Evolutionary conservation across 92 coral and sea anemone species (phyloP).

Genomic region (Phenganax marumi): DNA sequence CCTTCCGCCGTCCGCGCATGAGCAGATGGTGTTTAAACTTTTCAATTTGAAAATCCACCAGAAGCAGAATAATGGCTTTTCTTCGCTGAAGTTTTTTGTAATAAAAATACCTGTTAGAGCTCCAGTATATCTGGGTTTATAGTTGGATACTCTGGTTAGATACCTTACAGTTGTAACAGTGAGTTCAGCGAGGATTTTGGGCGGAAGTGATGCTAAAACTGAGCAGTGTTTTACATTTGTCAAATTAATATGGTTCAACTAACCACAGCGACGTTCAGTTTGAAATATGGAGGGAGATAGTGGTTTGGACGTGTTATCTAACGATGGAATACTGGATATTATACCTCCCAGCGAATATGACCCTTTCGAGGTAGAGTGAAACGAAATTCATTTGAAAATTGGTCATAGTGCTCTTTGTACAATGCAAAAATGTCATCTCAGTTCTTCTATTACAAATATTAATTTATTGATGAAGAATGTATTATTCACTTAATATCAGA

Average conservation of each 20-base stretch:
- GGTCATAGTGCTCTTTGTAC: background rate
- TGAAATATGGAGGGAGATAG: constrained; percentile 43
- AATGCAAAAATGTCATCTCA: constrained; percentile 4
- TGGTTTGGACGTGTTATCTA: constrained; percentile 37
- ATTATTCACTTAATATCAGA: too few relatives aligned
- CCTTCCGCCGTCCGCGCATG: constrained; percentile 70
- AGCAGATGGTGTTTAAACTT: constrained; percentile 84
- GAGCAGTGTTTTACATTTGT: background rate
- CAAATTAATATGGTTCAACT: constrained; percentile 11
- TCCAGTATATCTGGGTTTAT: background rate
- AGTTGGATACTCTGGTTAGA: background rate
- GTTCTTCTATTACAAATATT: background rate
- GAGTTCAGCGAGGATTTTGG: background rate
- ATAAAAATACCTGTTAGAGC: constrained; percentile 18
- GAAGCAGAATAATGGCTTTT: constrained; percentile 58
- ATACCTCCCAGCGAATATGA: constrained; percentile 86
- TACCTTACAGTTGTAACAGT: background rate
- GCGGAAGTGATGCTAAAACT: background rate
- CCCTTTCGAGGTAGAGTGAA: constrained; percentile 88
- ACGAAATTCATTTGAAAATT: background rate
- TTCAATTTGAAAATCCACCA: constrained; percentile 71
- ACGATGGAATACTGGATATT: constrained; percentile 60
- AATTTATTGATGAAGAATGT: background rate
- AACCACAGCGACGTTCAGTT: background rate
- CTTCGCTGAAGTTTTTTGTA: constrained; percentile 40